Evolutionary conservation across 2,888 invertebrate species (phyloP), one percentile per base, ranked within the genome.

Genomic region (Lutraria lutraria): DNA sequence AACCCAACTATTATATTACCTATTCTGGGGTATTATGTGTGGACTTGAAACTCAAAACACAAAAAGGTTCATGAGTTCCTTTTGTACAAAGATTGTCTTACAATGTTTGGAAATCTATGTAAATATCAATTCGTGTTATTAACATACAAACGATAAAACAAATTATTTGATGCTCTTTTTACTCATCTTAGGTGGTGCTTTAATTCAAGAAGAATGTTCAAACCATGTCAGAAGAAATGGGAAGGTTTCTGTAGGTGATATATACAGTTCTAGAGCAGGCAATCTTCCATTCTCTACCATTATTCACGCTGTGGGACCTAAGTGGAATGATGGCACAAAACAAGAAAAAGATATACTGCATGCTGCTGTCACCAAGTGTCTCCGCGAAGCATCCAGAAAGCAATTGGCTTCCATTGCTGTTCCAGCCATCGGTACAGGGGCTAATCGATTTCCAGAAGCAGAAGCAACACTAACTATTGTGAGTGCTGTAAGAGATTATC

Each of bases 341-440:
- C 85, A 91, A 10, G 94, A 94, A 52, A 88, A 89, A 8, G 68
- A 52, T 15, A 60, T 25, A 2, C 90, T 95, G 13, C 83, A 85
- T 31, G 85, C 85, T 52, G 93, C 93, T 29, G 90, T 95, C 8
- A 76, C 81, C 10, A 90, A 91, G 16, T 90, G 91, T 76, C 68
- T 95, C 19, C 16, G 68, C 12, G 56, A 84, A 2, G 92, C 94
- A 19, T 90, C 88, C 1, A 79, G 82, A 25, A 68, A 88, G 19
- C 63, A 83, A 0, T 79, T 91, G 29, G 80, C 54, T 13, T 93
- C 94, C 4, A 85, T 96, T 56, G 95, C 94, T 25, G 68, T 95
- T 31, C 95, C 96, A 34, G 94, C 95, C 8, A 89, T 96, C 25
- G 94, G 95, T 88, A 91, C 94, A 15, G 95, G 95, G 13, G 92